A percentile compares a stretch with the other conserved stretches of the same genome.
These are phyloP conservation scores for Eupithecia inturbata DNA, from an alignment of 2,888 invertebrate genomes.

Conservation along the genomic window DNA sequence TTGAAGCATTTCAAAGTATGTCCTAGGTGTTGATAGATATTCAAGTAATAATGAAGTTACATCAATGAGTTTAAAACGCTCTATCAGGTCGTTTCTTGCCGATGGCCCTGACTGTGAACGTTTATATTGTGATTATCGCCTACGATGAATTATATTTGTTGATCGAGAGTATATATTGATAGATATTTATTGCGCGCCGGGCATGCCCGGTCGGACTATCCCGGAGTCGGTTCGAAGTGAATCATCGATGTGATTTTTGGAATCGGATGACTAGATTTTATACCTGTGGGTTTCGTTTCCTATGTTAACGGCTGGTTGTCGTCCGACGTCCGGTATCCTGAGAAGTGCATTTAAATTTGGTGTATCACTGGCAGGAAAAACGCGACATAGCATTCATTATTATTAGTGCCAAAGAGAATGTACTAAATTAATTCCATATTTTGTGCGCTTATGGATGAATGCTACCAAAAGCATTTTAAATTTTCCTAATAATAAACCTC, in stretches of 20 bases:
- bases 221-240: conserved; percentile 36
- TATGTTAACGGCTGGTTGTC: conserved; percentile 29
- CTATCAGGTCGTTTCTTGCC: neutral
- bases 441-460: conserved; percentile 3
- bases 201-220: conserved; percentile 36
- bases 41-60: neutral
- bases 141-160: conserved; percentile 79
- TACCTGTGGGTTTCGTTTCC: conserved; percentile 55
- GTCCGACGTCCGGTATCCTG: conserved; percentile 57
- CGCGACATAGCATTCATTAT: conserved; percentile 57
- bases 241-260: conserved; percentile 27
- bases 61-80: neutral
- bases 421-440: conserved; percentile 19
- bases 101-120: conserved; percentile 53
- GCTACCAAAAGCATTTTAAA: conserved; percentile 1
- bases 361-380: conserved; percentile 69
- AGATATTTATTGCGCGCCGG: conserved; percentile 72
- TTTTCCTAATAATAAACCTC: neutral
- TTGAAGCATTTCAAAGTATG: neutral
- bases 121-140: conserved; percentile 68
- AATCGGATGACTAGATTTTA: conserved; percentile 51
- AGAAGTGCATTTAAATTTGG: conserved; percentile 70
- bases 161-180: conserved; percentile 78
- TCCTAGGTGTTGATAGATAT: neutral
- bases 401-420: conserved; percentile 62